These are phyloP conservation scores for Gymnodraco acuticeps DNA, from an alignment of 2,797 vertebrate genomes.

Conservation along the genomic window DNA sequence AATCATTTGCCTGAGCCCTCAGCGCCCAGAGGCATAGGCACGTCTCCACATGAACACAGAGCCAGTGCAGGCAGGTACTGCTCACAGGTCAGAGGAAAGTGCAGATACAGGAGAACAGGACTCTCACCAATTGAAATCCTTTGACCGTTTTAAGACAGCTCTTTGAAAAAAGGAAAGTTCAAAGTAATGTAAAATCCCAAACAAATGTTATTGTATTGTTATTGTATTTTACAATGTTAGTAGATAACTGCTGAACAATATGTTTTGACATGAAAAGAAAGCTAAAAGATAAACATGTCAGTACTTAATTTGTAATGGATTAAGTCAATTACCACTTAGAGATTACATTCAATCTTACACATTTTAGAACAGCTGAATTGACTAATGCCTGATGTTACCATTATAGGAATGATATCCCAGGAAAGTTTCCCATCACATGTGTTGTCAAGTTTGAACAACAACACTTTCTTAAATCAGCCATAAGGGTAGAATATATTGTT, in stretches of 20 bases:
- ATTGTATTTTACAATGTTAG: not conserved
- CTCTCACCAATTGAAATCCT: constrained; percentile 43
- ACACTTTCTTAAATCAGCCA: constrained; percentile 1
- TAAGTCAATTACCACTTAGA: not conserved
- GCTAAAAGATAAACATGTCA: not conserved
- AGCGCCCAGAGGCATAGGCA: constrained; percentile 69
- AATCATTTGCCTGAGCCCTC: constrained; percentile 70
- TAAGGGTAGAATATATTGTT: not conserved
- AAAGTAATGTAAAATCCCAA: not conserved
- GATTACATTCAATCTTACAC: constrained; percentile 10
- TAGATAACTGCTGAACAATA: not conserved
- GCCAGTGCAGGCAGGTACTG: constrained; percentile 69
- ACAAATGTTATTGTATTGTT: not conserved
- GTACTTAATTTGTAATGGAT: not conserved
- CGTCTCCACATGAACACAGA: constrained; percentile 70
- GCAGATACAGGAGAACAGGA: constrained; percentile 68
- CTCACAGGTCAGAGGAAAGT: constrained; percentile 69
- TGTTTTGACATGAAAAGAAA: not conserved
- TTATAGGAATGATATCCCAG: not conserved
- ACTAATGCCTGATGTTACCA: constrained; percentile 1
- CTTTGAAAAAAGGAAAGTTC: constrained; percentile 5
- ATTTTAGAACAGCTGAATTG: constrained; percentile 1
- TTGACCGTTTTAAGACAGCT: constrained; percentile 25
- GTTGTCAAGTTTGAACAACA: not conserved
- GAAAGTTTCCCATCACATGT: constrained; percentile 4